These are phyloP conservation scores for Aurelia aurita complex sp. Pacific DNA, from an alignment of 30 jellyfish, hydroid and myxozoan species.

Conservation along the genomic window DNA sequence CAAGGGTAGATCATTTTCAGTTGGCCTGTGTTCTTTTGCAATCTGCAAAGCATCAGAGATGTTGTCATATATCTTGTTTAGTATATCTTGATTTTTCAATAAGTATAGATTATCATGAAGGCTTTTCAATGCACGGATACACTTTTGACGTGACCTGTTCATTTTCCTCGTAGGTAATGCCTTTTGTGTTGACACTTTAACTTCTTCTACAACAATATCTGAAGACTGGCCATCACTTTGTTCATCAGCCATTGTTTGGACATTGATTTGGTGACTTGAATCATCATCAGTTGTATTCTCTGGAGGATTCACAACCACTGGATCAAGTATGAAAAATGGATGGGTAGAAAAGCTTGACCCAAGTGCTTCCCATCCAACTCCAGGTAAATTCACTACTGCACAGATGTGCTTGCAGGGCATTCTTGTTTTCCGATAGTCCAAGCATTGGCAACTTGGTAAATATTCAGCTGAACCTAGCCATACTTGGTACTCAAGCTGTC, in stretches of 20 bases:
- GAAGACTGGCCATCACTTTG: not conserved
- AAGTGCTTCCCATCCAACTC: constrained; percentile 23
- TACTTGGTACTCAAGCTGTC: constrained; percentile 34
- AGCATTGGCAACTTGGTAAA: constrained; percentile 21
- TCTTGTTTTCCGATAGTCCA: constrained; percentile 7
- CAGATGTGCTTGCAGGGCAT: constrained; percentile 44
- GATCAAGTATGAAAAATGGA: constrained; percentile 21
- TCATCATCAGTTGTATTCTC: not conserved
- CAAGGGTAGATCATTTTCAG: constrained; percentile 16
- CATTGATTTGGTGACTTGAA: not conserved
- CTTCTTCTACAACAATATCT: not conserved
- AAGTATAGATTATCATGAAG: constrained; percentile 24
- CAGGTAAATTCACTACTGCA: constrained; percentile 30
- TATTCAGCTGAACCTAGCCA: constrained; percentile 17
- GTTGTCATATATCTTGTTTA: constrained; percentile 10
- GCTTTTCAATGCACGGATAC: constrained; percentile 24
- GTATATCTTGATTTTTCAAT: not conserved
- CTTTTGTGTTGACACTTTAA: not conserved
- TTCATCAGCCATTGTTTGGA: constrained; percentile 11
- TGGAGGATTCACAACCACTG: constrained; percentile 10
- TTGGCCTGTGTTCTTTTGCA: constrained; percentile 25
- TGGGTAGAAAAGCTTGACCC: constrained; percentile 10
- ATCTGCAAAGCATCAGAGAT: constrained; percentile 15
- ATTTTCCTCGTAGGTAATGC: constrained; percentile 9
- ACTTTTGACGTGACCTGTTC: constrained; percentile 14